Evolutionary conservation across 2,888 invertebrate genomes (phyloP).

Genomic region (Xestia sexstrigata): DNA sequence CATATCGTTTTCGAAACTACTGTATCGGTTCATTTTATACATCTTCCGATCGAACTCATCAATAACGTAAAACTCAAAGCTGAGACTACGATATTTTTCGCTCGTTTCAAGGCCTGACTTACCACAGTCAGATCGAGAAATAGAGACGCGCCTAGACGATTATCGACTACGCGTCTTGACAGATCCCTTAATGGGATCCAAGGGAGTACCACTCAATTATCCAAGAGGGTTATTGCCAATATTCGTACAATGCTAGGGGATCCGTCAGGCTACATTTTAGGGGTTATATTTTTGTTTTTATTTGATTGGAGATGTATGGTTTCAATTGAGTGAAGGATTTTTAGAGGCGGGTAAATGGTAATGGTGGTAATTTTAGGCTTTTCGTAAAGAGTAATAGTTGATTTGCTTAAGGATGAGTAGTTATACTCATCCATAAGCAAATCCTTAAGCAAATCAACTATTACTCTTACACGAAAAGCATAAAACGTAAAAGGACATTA

Average conservation of each 20-base stretch:
- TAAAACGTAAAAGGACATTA: too few species aligned
- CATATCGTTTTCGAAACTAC: too few species aligned
- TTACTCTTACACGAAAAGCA: too few species aligned
- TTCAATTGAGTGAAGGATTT: constrained; percentile 7
- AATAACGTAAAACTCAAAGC: not conserved
- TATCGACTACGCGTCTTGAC: constrained; percentile 76
- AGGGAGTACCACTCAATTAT: constrained; percentile 80
- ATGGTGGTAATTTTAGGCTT: too few species aligned
- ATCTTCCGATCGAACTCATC: not conserved
- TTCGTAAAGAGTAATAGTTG: too few species aligned
- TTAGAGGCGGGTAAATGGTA: not conserved
- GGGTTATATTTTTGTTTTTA: constrained; percentile 34
- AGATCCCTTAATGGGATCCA: constrained; percentile 79
- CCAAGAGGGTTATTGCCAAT: constrained; percentile 77
- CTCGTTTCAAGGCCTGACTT: constrained; percentile 24
- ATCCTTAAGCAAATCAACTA: too few species aligned
- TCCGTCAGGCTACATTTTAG: constrained; percentile 41
- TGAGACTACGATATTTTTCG: not conserved
- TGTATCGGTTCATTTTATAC: not conserved
- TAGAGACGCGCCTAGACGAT: constrained; percentile 70
- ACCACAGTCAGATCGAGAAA: constrained; percentile 58
- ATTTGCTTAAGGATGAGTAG: too few species aligned
- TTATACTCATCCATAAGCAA: too few species aligned
- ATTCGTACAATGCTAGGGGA: constrained; percentile 64
- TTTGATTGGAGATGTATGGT: constrained; percentile 9